phyloP scores from a whole-genome alignment of 2,888 invertebrate species.

The Gortyna flavago region DNA sequence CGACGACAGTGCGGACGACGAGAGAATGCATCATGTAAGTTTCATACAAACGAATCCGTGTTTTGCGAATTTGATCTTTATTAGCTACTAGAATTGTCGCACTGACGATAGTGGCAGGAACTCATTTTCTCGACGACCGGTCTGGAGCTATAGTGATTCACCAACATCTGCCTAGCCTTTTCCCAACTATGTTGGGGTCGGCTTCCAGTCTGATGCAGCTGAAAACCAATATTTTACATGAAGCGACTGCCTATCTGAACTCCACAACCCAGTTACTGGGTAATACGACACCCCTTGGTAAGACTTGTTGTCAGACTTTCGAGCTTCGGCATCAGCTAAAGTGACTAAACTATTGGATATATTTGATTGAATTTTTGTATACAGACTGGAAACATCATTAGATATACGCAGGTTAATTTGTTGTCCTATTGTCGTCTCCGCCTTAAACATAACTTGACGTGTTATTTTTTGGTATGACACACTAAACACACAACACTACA shows the following conservation, averaged over 20 bases:
- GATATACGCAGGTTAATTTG: neutral
- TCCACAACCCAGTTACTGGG: neutral
- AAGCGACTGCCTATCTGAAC: too few species aligned
- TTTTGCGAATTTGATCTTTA: neutral
- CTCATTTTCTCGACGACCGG: neutral
- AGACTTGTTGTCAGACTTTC: neutral
- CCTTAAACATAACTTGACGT: neutral
- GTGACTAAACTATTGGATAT: neutral
- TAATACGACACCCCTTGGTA: neutral
- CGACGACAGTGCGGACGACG: neutral
- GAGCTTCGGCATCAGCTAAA: neutral
- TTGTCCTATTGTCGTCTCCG: neutral
- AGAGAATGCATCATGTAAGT: neutral
- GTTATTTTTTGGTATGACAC: slow-evolving; percentile 71
- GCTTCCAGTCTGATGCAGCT: neutral
- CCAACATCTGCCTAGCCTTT: neutral
- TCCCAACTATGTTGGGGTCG: neutral
- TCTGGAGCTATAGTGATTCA: neutral
- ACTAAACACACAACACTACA: slow-evolving; percentile 21
- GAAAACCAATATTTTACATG: too few species aligned
- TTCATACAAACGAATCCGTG: neutral
- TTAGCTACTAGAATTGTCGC: neutral
- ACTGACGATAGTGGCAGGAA: neutral
- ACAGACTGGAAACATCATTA: neutral
- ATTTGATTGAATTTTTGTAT: neutral